These are phyloP conservation scores for Hassar affinis DNA, from an alignment of 2,113 vertebrate genomes.

Conservation along the genomic window DNA sequence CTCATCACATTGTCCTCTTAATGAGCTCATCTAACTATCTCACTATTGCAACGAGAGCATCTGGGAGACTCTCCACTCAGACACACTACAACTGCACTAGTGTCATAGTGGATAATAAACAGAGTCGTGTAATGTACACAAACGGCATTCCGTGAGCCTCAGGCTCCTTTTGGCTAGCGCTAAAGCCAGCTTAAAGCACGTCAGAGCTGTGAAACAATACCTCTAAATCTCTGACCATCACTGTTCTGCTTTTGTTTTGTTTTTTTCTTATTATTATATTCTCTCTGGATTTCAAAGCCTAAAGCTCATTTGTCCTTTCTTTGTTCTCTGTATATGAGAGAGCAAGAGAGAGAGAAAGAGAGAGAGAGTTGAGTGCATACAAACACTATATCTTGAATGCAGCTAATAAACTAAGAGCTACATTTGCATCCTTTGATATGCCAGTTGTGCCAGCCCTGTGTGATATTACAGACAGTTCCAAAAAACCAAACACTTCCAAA, in stretches of 20 bases:
- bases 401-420: background rate
- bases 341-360: background rate
- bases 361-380: background rate
- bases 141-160: conserved; percentile 20
- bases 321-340: background rate
- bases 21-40: background rate
- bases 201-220: conserved; percentile 17
- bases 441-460: background rate
- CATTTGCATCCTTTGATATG: background rate
- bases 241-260: background rate
- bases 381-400: background rate
- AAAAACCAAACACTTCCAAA: background rate
- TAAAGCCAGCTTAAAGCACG: conserved; percentile 1
- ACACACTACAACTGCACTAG: background rate
- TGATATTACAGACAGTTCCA: background rate
- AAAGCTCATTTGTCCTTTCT: background rate
- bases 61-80: background rate
- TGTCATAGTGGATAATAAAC: conserved; percentile 40
- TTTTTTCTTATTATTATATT: conserved; percentile 21
- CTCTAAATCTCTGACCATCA: background rate
- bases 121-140: conserved; percentile 45
- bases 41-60: background rate
- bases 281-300: conserved; percentile 36
- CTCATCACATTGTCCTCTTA: conserved; percentile 13
- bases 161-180: background rate